phyloP scores from a whole-genome alignment of 2,888 invertebrate species.

The Pheosia gnoma region DNA sequence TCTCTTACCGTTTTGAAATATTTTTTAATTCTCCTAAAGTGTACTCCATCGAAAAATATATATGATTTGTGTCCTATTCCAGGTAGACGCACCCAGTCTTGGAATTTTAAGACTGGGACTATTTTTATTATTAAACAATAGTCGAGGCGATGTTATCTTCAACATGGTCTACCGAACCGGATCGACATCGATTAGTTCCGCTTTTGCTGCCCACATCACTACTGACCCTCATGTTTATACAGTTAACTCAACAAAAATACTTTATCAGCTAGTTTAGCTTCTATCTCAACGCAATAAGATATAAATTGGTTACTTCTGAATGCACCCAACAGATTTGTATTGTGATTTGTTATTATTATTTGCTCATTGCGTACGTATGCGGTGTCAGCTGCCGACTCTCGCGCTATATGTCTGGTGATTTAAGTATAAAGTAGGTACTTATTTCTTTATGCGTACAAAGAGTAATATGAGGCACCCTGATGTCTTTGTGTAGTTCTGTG shows the following conservation, averaged over 20 bases:
- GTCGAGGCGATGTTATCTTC: neutral
- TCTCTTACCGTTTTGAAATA: too few species aligned
- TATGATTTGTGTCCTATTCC: too few species aligned
- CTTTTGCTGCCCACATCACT: conserved; percentile 46
- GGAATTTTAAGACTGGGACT: too few species aligned
- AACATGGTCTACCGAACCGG: conserved; percentile 5
- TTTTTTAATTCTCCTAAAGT: too few species aligned
- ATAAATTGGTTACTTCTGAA: conserved; percentile 26
- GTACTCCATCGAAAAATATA: too few species aligned
- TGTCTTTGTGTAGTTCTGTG: conserved; percentile 37
- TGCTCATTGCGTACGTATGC: conserved; percentile 46
- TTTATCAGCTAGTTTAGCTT: conserved; percentile 37
- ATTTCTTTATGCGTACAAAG: conserved; percentile 25
- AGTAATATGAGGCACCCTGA: conserved; percentile 14
- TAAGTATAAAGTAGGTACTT: conserved; percentile 7
- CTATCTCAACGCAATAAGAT: conserved; percentile 44
- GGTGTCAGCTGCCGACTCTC: conserved; percentile 62
- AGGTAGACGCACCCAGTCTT: too few species aligned
- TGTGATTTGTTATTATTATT: conserved; percentile 54
- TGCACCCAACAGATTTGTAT: conserved; percentile 20
- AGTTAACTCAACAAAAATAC: conserved; percentile 49
- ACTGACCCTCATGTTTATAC: conserved; percentile 62
- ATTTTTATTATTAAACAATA: neutral
- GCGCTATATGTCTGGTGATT: conserved; percentile 38
- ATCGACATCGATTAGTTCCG: conserved; percentile 48